Conservation (phyloP, 2,888 invertebrate genomes). For the Toxonevra muliebris region DNA sequence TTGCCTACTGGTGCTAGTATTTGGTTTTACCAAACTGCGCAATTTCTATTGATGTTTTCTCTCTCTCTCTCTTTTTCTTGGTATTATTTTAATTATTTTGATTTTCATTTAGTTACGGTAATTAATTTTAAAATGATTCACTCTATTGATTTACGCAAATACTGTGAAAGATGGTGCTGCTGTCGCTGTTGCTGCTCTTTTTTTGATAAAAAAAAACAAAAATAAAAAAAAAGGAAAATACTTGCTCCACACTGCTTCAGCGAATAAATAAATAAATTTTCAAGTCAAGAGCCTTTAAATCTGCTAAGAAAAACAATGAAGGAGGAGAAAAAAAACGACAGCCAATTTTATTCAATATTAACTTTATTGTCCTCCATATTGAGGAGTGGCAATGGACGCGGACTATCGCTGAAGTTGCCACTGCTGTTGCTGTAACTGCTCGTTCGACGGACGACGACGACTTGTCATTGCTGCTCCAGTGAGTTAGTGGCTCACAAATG, state of each 20-base stretch:
- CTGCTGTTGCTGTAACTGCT: background rate
- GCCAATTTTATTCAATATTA: slow-evolving; percentile 20
- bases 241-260: background rate
- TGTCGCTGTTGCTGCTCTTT: background rate
- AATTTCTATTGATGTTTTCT: too few species aligned
- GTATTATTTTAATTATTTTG: too few species aligned
- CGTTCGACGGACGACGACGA: background rate
- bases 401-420: background rate
- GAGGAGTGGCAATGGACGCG: background rate
- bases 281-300: background rate
- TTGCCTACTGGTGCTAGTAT: too few species aligned
- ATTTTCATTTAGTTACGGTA: slow-evolving; percentile 25
- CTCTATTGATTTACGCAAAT: slow-evolving; percentile 8
- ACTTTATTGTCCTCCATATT: background rate
- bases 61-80: too few species aligned
- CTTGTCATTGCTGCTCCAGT: background rate
- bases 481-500: background rate
- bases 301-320: background rate
- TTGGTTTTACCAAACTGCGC: too few species aligned
- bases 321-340: background rate
- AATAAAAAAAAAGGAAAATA: background rate
- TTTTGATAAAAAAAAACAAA: background rate
- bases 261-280: background rate
- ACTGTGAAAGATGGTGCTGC: background rate
- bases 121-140: slow-evolving; percentile 28